Evolutionary conservation across 2,797 vertebrate species (phyloP).

Genomic region (Lepus townsendii): DNA sequence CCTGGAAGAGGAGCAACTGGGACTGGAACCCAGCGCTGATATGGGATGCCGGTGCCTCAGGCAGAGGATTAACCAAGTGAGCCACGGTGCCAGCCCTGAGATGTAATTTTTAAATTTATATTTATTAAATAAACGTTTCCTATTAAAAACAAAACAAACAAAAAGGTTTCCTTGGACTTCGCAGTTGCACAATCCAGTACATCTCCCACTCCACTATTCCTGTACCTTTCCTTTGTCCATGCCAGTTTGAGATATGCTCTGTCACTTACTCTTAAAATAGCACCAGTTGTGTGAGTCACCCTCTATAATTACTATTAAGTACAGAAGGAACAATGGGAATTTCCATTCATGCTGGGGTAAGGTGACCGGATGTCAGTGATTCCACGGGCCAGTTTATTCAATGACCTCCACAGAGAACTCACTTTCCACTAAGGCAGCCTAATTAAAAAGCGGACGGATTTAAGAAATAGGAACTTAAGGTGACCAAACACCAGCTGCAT

Average conservation of each 20-base stretch:
- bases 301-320: neutral
- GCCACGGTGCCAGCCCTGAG: too few species aligned
- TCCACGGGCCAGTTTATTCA: neutral
- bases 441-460: neutral
- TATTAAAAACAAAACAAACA: too few species aligned
- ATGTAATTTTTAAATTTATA: too few species aligned
- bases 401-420: neutral
- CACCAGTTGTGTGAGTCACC: neutral
- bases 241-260: neutral
- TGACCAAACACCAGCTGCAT: neutral
- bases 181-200: neutral
- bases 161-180: neutral
- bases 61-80: too few species aligned
- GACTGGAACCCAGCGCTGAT: too few species aligned
- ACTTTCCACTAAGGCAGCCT: neutral
- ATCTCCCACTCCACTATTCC: neutral
- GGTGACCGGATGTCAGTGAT: neutral
- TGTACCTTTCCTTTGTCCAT: neutral
- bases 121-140: too few species aligned
- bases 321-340: neutral
- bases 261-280: neutral
- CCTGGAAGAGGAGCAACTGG: too few species aligned
- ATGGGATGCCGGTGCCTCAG: too few species aligned
- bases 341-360: neutral
- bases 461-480: neutral